Evolutionary conservation across 2,888 invertebrate species (phyloP), one percentile per base, ranked within the genome.

Genomic region (Ophonus ardosiacus): DNA sequence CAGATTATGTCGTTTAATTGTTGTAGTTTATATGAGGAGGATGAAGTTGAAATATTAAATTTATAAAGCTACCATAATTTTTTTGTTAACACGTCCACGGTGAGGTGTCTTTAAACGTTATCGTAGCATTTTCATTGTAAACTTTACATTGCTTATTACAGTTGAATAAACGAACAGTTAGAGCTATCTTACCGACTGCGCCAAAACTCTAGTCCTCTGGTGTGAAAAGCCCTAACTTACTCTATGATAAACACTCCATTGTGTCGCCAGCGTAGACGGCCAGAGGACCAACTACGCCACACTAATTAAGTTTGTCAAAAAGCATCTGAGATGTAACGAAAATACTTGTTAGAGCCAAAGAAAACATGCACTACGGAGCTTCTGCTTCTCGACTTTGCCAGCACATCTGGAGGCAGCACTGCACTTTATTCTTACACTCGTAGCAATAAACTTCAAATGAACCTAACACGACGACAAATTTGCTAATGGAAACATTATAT

Each of bases 231-330:
- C 43, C 13, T 31, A 31, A 31, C 31, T 65, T 65, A 43, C 68
- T 43, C 81, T 65, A 81, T 81, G 59, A 78, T 71, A 83, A 83
- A 83, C 83, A 83, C 83, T 83, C 83, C 84, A 84, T 84, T 84
- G 84, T 84, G 79, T 56, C 76, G 76, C n/a, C 51, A 5, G 17
- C 7, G 15, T 13, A 51, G 43, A 51, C 51, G 59, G 51, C 24
- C 68, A n/a, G 31, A 21, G 76, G 40, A 56, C 76, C 43, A 56
- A 38, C 84, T 78, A 24, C 63, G 85, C 85, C 80, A 40, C 59
- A 80, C 85, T 85, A 85, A 85, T 85, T 85, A 85, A 80, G 80
- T 85, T 85, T 80, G 85, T 85, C 84, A 85, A 85, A 85, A 85
- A 85, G 85, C 85, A 85, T 85, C 85, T 85, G 79, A 57, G 68